Evolutionary conservation across 92 coral and sea anemone species (phyloP).

Genomic region (Porites rus): DNA sequence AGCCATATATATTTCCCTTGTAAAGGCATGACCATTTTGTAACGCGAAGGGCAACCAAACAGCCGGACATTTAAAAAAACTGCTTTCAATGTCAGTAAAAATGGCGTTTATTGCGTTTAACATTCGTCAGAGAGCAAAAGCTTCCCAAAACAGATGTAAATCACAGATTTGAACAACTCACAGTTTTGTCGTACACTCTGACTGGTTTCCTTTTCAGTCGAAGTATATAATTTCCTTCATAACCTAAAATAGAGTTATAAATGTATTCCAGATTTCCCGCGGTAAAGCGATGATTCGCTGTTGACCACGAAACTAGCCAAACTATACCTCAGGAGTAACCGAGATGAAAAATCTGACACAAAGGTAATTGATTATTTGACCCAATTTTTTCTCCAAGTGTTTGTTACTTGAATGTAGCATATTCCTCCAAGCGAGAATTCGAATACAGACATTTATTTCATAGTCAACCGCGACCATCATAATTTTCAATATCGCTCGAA

Average conservation of each 20-base stretch:
- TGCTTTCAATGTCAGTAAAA: not conserved
- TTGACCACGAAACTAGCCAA: not conserved
- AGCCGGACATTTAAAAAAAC: constrained; percentile 14
- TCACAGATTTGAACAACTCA: not conserved
- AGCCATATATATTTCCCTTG: not conserved
- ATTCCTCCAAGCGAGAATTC: constrained; percentile 25
- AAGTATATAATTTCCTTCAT: not conserved
- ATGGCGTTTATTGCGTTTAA: no score
- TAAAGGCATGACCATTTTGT: not conserved
- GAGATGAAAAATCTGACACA: not conserved
- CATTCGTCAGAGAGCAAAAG: no score
- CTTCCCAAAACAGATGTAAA: not conserved
- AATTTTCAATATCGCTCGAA: constrained; percentile 17
- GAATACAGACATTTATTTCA: constrained; percentile 21
- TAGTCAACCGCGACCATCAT: constrained; percentile 4
- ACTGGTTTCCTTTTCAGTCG: not conserved
- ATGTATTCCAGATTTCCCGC: not conserved
- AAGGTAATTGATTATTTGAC: constrained; percentile 7
- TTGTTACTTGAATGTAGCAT: constrained; percentile 7
- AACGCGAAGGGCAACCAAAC: not conserved
- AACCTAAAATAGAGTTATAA: not conserved
- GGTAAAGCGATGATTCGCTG: not conserved
- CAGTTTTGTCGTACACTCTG: no score
- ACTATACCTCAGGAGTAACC: no score
- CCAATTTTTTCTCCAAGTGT: not conserved